Base-by-base conservation (phyloP, 2,888 invertebrate genomes). In the Lacanobia wlatinum region DNA sequence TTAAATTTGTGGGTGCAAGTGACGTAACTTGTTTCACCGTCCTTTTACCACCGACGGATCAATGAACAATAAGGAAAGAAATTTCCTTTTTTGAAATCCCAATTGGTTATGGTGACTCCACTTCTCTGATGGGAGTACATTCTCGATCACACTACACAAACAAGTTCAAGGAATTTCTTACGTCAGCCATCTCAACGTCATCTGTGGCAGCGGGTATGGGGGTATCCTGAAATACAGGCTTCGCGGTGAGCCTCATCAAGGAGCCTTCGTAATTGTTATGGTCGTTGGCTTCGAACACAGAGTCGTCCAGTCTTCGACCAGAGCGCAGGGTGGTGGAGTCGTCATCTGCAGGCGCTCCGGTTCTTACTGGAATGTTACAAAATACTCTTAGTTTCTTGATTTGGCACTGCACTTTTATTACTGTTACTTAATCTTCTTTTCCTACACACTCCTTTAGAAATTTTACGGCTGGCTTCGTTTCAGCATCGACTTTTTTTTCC, bases 181-280 rank as follows among this genome's bases (percentile, higher is more conserved):
- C 91, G 62, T 83, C 70, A 7, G 16, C 64, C 76, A 89, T 78
- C 14, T 81, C 80, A 0, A 16, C 1, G 65, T 88, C 89, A 0
- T 55, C 67, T 0, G 88, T 87, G 1, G 82, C 62, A 0, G 43
- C 14, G 1, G 78, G 43, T 1, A 0, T 2, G 62, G 60, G 9
- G 56, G 65, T 4, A 70, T 80, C 28, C 61, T 81, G 3, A 23
- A 80, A 80, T 0, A 5, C 82, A 23, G 92, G 88, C 53, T 86
- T 92, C 0, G 91, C 91, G 0, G 94, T 94, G 1, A 94, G 88
- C 70, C 88, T 92, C 92, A 94, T 91, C 28, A 95, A 85, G 0
- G 91, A 90, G 0, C 94, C 94, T 70, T 95, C 95, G 64, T 90
- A 95, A 48, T 85, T 90, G 69, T 91, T 88, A 34, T 91, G 88